Base-by-base conservation (phyloP, 2,113 vertebrate genomes). In the Hiodon alosoides region DNA sequence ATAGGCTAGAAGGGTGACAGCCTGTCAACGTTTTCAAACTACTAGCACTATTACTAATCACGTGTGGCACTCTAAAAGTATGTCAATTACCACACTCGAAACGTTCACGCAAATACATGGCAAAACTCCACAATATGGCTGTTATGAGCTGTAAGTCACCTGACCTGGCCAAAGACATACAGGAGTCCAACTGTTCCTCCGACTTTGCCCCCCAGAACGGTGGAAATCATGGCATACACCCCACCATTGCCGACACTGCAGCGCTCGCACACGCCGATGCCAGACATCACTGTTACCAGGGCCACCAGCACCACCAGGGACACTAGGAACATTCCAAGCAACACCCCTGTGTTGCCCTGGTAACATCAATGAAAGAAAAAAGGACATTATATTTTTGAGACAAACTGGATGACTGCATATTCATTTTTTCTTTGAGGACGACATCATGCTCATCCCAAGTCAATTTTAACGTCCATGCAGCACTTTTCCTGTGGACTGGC, bases 151-250 rank as follows among this genome's bases (percentile, higher is more conserved):
- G 31, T 31, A 31, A 31, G 31, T 31, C 31, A 31, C 31, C 31
- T 31, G 82, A 98, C 97, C 94, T 98, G 96, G 77, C 97, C 97
- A 57, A 99, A 98, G 71, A 99, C 93, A 16, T 99, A 98, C 0
- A 99, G 93, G 66, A 98, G 90, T 31, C 97, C 96, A 3, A 97
- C 71, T 0, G 96, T 95, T 47, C 96, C 97, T 59, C 95, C 97
- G 0, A 92, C 84, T 85, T 87, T 89, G 58, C 95, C 90, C 0
- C 97, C 97, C 0, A 99, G 93, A 71, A 95, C 93, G 0, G 90
- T 95, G 74, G 97, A 95, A 80, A 98, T 91, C 96, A 98, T 98
- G 78, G 96, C 94, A 82, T 99, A 99, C 73, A 98, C 89, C 0
- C 97, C 97, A 48, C 97, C 97, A 0, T 86, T 90, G 54, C 97